A percentile compares a stretch with the other conserved stretches of the same genome.
phyloP scores from a whole-genome alignment of 64 coral and sea anemone genomes.

The Actinia tenebrosa region DNA sequence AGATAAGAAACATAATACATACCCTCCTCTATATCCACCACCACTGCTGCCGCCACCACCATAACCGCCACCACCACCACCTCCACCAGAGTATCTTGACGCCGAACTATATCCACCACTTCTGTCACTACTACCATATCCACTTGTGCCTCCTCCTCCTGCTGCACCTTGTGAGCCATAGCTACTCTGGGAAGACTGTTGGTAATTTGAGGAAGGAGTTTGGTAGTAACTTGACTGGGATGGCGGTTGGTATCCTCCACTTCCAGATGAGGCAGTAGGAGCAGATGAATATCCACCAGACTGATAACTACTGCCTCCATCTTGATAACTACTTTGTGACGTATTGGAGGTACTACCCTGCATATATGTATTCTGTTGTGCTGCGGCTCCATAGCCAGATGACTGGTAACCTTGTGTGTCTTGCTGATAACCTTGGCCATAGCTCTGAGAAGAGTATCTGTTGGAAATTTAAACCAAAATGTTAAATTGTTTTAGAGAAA shows the following conservation, averaged over 20 bases:
- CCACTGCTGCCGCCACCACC: slow-evolving; percentile 31
- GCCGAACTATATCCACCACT: slow-evolving; percentile 15
- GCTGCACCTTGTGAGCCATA: slow-evolving; percentile 28
- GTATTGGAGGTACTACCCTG: background rate
- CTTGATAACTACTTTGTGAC: slow-evolving; percentile 51
- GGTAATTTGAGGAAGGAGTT: background rate
- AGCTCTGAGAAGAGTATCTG: background rate
- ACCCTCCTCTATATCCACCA: slow-evolving; percentile 88
- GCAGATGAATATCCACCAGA: slow-evolving; percentile 12
- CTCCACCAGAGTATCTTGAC: slow-evolving; percentile 16
- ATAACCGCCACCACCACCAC: slow-evolving; percentile 10
- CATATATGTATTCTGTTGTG: slow-evolving; percentile 9
- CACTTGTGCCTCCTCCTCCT: slow-evolving; percentile 23
- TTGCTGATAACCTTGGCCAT: slow-evolving; percentile 36
- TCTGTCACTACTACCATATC: slow-evolving; percentile 14
- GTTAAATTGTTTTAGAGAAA: background rate
- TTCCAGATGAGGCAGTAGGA: background rate
- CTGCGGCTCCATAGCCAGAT: slow-evolving; percentile 27
- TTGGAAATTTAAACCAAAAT: background rate
- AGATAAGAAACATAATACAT: slow-evolving; percentile 35
- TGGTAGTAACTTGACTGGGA: slow-evolving; percentile 26
- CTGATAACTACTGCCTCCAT: background rate
- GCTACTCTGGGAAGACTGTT: background rate
- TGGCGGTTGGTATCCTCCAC: slow-evolving; percentile 56
- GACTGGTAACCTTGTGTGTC: slow-evolving; percentile 58